These are phyloP conservation scores for Cynocephalus volans DNA, from an alignment of 2,113 vertebrate genomes.

Conservation along the genomic window DNA sequence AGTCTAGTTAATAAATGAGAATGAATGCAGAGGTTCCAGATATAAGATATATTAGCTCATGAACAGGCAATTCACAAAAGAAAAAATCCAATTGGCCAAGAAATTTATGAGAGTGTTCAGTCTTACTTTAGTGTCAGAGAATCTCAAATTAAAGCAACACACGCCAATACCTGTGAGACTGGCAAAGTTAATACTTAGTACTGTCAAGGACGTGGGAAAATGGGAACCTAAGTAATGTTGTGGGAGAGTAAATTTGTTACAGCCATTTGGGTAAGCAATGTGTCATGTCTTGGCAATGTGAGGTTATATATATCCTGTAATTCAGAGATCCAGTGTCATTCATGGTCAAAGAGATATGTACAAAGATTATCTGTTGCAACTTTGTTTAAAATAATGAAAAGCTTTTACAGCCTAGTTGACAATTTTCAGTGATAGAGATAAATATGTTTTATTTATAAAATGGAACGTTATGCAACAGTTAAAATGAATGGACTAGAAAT, in stretches of 20 bases:
- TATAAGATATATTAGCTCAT: neutral
- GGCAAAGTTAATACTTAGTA: neutral
- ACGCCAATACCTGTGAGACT: neutral
- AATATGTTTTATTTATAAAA: neutral
- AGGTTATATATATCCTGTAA: neutral
- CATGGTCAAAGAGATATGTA: neutral
- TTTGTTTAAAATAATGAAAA: neutral
- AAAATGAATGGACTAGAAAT: neutral
- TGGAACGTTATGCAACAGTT: neutral
- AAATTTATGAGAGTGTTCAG: neutral
- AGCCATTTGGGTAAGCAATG: neutral
- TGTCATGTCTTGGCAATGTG: neutral
- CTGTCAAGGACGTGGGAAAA: neutral
- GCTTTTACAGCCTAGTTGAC: neutral
- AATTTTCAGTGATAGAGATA: neutral
- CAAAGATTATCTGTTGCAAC: neutral
- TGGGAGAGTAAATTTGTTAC: neutral
- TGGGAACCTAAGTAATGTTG: neutral
- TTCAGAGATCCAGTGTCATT: neutral
- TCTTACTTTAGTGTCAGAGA: neutral
- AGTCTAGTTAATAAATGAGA: neutral
- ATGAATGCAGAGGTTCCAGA: neutral
- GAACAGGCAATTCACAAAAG: neutral
- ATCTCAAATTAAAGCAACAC: conserved; percentile 14
- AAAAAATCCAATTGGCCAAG: neutral